phyloP scores from a whole-genome alignment of 2,113 vertebrate species.

The Eudorcas thomsonii region DNA sequence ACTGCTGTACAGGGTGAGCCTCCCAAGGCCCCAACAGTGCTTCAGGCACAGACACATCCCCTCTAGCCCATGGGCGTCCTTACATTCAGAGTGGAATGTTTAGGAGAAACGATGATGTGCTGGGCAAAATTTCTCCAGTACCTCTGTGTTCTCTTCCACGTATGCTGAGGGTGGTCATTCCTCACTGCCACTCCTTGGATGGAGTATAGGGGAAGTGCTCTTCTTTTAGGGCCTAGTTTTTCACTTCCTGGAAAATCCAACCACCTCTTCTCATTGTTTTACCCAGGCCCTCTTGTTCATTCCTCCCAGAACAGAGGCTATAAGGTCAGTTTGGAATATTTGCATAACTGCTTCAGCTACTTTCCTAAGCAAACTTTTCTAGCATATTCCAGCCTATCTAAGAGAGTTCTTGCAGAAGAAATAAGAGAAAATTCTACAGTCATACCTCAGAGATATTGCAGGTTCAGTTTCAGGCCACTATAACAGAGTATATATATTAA shows the following conservation, averaged over 20 bases:
- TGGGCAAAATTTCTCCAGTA: not conserved
- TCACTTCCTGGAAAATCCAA: not conserved
- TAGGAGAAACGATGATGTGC: not conserved
- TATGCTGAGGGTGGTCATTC: not conserved
- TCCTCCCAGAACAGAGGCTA: not conserved
- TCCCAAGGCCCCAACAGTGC: not conserved
- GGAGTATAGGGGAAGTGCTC: accelerated
- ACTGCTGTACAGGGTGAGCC: not conserved
- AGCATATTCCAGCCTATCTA: not conserved
- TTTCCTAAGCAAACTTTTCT: not conserved
- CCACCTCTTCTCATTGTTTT: not conserved
- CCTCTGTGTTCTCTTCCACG: accelerated
- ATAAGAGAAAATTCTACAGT: not conserved
- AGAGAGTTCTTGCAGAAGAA: not conserved
- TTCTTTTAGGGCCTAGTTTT: not conserved
- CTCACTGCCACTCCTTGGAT: not conserved
- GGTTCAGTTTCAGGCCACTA: not conserved
- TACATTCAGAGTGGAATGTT: not conserved
- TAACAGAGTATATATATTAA: not conserved
- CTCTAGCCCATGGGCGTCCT: not conserved
- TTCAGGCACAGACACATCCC: not conserved
- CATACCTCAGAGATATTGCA: not conserved
- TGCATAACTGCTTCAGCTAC: not conserved
- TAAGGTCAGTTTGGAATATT: not conserved
- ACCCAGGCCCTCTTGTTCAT: not conserved